Percentiles rank a stretch among this genome's conserved stretches.
Conservation (phyloP, 2,113 vertebrate species). For the Channa argus region DNA sequence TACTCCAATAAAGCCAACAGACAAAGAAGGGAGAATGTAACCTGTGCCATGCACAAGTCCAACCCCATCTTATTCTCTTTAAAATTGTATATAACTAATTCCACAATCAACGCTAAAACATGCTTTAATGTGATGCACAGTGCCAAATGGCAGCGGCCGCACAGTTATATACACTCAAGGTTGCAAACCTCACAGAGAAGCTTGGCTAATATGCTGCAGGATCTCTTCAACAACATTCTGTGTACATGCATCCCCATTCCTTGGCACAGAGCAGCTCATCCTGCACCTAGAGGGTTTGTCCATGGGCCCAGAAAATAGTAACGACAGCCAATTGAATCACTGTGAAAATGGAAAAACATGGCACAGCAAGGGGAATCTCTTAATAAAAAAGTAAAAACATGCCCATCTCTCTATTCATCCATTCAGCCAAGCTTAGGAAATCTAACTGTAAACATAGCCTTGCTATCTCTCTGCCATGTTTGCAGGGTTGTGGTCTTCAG, state of each 20-base stretch:
- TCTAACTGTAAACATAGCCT: constrained; percentile 23
- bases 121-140: constrained; percentile 18
- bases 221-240: constrained; percentile 27
- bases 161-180: constrained; percentile 20
- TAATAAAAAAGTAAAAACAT: constrained; percentile 9
- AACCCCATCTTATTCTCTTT: constrained; percentile 31
- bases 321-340: constrained; percentile 54
- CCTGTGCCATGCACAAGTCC: not conserved
- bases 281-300: constrained; percentile 50
- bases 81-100: constrained; percentile 1
- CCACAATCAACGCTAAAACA: constrained; percentile 36
- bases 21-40: too few relatives aligned
- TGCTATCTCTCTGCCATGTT: constrained; percentile 20
- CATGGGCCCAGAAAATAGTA: constrained; percentile 54
- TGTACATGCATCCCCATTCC: constrained; percentile 3
- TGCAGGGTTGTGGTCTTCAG: constrained; percentile 43
- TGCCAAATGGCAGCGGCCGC: constrained; percentile 27
- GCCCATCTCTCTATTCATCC: not conserved
- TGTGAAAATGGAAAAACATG: constrained; percentile 59
- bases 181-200: constrained; percentile 49
- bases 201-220: constrained; percentile 36
- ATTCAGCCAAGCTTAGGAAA: constrained; percentile 32
- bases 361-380: constrained; percentile 33
- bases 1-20: too few relatives aligned
- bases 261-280: constrained; percentile 38